phyloP scores from a whole-genome alignment of 2,888 invertebrate genomes.

The Sminthurides aquaticus region DNA sequence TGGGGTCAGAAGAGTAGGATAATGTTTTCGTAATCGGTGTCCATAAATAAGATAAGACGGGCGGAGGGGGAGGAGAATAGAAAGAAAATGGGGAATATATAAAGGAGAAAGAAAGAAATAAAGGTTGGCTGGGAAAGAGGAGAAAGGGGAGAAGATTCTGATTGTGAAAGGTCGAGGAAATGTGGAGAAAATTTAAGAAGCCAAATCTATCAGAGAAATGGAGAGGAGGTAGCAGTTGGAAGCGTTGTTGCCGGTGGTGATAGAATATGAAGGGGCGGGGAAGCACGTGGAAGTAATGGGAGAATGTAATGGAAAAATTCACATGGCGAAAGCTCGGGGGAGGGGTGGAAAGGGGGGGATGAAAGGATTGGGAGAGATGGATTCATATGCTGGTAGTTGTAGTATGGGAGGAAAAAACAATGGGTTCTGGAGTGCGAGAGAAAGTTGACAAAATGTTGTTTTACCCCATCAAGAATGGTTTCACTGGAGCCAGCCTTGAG shows the following conservation, averaged over 20 bases:
- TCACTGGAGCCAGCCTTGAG: conserved; percentile 77
- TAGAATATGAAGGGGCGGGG: neutral
- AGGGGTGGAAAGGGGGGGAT: neutral
- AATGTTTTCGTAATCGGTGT: neutral
- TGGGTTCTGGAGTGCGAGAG: neutral
- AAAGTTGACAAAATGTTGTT: neutral
- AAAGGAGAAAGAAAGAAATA: too few relatives aligned
- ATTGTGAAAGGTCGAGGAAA: too few relatives aligned
- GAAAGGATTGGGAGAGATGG: neutral
- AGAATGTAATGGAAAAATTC: neutral
- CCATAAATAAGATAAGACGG: neutral
- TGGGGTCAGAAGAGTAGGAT: neutral
- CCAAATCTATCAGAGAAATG: neutral
- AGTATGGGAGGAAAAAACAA: neutral
- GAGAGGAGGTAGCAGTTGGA: neutral
- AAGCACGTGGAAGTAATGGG: too few relatives aligned
- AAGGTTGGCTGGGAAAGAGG: too few relatives aligned
- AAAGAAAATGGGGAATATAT: too few relatives aligned
- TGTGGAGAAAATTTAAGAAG: too few relatives aligned
- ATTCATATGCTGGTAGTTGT: too few relatives aligned
- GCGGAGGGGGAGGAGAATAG: too few relatives aligned
- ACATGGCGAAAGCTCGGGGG: neutral
- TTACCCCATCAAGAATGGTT: conserved; percentile 72
- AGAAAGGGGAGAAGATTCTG: too few relatives aligned
- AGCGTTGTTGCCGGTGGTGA: neutral